A percentile compares a stretch with the other conserved stretches of the same genome.
phyloP scores from a whole-genome alignment of 64 coral and sea anemone species.

The Montipora sp. region DNA sequence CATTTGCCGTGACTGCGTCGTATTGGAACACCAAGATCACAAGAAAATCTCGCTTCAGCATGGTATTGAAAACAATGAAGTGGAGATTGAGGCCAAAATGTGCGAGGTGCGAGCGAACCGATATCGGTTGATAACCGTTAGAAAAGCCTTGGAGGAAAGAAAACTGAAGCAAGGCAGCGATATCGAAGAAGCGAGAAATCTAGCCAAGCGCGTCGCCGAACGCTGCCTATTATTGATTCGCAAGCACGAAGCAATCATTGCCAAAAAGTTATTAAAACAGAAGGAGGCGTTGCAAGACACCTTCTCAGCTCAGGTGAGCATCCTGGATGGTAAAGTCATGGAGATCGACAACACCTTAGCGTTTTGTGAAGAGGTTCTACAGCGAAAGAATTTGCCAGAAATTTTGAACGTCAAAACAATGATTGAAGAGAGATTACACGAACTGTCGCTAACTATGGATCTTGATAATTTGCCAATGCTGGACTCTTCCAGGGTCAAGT shows the following conservation, averaged over 20 bases:
- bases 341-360: not conserved
- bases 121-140: not conserved
- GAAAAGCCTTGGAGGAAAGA: not conserved
- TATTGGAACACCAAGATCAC: slow-evolving; percentile 5
- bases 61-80: not conserved
- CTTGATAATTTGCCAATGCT: not conserved
- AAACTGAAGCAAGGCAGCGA: not conserved
- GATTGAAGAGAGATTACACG: not conserved
- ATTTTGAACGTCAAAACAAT: not conserved
- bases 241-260: slow-evolving; percentile 8
- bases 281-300: not conserved
- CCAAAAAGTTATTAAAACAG: not conserved
- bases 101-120: not conserved
- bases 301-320: not conserved
- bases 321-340: not conserved
- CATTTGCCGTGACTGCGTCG: slow-evolving; percentile 33
- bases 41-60: not conserved
- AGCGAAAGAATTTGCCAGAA: not conserved
- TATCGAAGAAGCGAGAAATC: not conserved
- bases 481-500: not conserved
- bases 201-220: not conserved
- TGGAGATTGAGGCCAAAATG: not conserved
- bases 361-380: not conserved
- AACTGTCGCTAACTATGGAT: not conserved
- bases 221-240: not conserved